phyloP scores from a whole-genome alignment of 1,140 invertebrate species.

The Cylas formicarius region DNA sequence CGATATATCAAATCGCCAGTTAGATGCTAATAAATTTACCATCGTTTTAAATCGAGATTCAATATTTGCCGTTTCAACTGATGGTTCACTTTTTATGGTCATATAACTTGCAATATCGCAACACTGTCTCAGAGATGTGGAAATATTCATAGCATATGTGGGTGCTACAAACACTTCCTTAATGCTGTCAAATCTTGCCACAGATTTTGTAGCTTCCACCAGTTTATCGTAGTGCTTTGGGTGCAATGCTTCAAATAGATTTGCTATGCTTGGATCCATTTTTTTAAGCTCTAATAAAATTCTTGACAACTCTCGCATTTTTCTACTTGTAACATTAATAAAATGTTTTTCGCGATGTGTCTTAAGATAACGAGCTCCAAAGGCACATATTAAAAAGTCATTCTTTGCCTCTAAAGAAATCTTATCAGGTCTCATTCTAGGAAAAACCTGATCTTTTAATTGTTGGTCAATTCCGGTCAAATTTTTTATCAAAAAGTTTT shows the following conservation, averaged over 20 bases:
- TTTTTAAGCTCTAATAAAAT: too few relatives aligned
- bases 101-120: constrained; percentile 22
- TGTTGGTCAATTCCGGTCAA: too few relatives aligned
- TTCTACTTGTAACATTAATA: too few relatives aligned
- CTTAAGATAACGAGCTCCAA: constrained; percentile 21
- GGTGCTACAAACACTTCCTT: constrained; percentile 22
- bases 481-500: too few relatives aligned
- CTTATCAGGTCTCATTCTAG: constrained; percentile 26
- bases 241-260: too few relatives aligned
- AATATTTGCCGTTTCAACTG: constrained; percentile 15
- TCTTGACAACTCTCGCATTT: too few relatives aligned
- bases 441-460: constrained; percentile 26
- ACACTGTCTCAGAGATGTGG: constrained; percentile 26
- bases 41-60: constrained; percentile 24
- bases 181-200: constrained; percentile 8
- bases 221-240: too few relatives aligned
- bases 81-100: constrained; percentile 3
- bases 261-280: too few relatives aligned
- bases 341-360: constrained; percentile 26
- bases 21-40: constrained; percentile 23
- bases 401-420: too few relatives aligned
- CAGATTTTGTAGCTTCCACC: too few relatives aligned
- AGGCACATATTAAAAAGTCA: too few relatives aligned
- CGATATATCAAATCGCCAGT: constrained; percentile 27
- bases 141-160: constrained; percentile 27